Evolutionary conservation across 92 coral and sea anemone genomes (phyloP).

Genomic region (Pocillopora meandrina): DNA sequence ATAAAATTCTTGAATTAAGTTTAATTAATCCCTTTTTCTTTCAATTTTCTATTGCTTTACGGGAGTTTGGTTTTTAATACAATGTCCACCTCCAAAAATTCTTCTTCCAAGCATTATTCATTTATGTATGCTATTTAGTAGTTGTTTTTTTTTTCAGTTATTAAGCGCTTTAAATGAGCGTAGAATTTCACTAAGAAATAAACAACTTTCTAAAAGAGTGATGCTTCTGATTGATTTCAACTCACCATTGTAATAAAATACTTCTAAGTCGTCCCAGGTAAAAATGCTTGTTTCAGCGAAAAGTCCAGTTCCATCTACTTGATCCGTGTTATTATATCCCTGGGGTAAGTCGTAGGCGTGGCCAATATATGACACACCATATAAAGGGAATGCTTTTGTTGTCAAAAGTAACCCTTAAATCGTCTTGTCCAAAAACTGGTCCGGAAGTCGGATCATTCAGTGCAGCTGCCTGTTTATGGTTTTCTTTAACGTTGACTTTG

Average conservation of each 20-base stretch:
- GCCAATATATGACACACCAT: background rate
- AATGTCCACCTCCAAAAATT: too few relatives aligned
- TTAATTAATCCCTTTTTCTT: too few relatives aligned
- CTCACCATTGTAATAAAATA: conserved; percentile 42
- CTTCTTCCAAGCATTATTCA: too few relatives aligned
- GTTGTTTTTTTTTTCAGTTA: background rate
- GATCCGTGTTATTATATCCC: background rate
- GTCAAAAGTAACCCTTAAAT: background rate
- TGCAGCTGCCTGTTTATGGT: background rate
- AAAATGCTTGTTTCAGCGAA: conserved; percentile 21
- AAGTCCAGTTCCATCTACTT: background rate
- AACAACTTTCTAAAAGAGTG: too few relatives aligned
- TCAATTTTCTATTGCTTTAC: too few relatives aligned
- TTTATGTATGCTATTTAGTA: too few relatives aligned
- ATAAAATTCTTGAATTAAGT: too few relatives aligned
- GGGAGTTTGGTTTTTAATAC: too few relatives aligned
- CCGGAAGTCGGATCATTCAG: conserved; percentile 23
- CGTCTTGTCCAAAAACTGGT: conserved; percentile 35
- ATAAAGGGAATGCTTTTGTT: background rate
- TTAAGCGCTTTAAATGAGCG: background rate
- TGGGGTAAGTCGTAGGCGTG: conserved; percentile 20
- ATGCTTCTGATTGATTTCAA: background rate
- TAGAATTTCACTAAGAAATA: background rate
- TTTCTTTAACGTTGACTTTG: background rate
- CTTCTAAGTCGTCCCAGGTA: conserved; percentile 40